Conservation (phyloP, 2,113 vertebrate species). For the Bos indicus region DNA sequence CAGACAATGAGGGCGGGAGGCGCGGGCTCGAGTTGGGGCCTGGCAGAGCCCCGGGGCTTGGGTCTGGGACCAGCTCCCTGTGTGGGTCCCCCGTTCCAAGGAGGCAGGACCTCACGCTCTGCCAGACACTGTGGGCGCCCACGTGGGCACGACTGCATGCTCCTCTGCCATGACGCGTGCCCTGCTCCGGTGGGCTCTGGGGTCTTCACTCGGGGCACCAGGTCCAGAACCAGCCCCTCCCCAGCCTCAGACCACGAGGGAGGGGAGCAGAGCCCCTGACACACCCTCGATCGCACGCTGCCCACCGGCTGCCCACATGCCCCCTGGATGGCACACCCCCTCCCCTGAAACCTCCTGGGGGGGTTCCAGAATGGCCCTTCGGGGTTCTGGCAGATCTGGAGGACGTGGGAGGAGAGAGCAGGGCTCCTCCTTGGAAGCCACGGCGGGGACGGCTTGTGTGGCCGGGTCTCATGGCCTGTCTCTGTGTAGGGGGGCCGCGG, state of each 20-base stretch:
- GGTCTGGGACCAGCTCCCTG: neutral
- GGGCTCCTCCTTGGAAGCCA: neutral
- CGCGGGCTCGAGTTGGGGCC: accelerated
- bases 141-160: accelerated
- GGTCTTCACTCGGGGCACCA: accelerated
- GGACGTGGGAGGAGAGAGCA: neutral
- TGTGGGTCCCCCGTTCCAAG: neutral
- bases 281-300: accelerated
- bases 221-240: neutral
- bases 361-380: neutral
- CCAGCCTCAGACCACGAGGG: neutral
- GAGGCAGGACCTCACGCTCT: neutral
- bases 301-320: accelerated
- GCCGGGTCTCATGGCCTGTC: accelerated
- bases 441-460: accelerated
- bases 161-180: accelerated
- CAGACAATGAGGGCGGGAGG: accelerated
- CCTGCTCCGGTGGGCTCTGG: neutral
- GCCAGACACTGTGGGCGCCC: accelerated
- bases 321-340: accelerated
- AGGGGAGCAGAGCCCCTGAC: neutral
- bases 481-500: accelerated
- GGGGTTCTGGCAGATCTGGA: neutral
- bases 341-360: accelerated
- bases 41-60: neutral